A percentile compares a stretch with the other conserved stretches of the same genome.
Evolutionary conservation across 2,113 vertebrate species (phyloP).

Genomic region (Sylvia atricapilla): DNA sequence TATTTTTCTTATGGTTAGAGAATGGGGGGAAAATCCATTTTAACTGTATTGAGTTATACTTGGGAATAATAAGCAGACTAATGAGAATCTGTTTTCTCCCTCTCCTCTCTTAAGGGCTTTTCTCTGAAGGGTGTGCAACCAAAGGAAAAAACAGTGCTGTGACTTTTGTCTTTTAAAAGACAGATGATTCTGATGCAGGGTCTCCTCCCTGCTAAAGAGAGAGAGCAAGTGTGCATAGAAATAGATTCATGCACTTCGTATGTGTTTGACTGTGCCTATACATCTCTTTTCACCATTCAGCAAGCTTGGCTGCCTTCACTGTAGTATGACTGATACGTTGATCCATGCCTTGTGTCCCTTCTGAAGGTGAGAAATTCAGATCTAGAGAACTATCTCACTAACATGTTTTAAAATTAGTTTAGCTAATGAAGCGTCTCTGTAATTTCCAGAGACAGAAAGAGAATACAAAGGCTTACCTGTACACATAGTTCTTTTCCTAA

Average conservation of each 20-base stretch:
- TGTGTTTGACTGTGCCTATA: neutral
- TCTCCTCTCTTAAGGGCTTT: neutral
- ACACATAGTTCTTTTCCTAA: neutral
- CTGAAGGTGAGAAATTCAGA: neutral
- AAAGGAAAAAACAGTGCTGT: neutral
- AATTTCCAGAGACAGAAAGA: neutral
- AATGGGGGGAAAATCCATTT: neutral
- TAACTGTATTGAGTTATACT: neutral
- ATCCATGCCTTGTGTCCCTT: neutral
- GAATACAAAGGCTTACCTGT: neutral
- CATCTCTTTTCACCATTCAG: neutral
- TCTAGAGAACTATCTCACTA: neutral
- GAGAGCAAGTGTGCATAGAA: neutral
- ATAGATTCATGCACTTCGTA: neutral
- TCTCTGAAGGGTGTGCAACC: neutral
- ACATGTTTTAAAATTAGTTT: neutral
- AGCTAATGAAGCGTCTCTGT: neutral
- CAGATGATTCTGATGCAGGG: neutral
- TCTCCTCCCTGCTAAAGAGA: neutral
- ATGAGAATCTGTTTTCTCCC: neutral
- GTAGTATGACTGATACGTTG: accelerated
- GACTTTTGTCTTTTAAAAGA: neutral
- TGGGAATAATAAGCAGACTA: neutral
- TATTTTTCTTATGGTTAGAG: neutral
- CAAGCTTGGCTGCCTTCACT: neutral